Evolutionary conservation across 2,113 vertebrate genomes (phyloP), one percentile per base, ranked within the genome.

Genomic region (Xiphophorus couchianus): DNA sequence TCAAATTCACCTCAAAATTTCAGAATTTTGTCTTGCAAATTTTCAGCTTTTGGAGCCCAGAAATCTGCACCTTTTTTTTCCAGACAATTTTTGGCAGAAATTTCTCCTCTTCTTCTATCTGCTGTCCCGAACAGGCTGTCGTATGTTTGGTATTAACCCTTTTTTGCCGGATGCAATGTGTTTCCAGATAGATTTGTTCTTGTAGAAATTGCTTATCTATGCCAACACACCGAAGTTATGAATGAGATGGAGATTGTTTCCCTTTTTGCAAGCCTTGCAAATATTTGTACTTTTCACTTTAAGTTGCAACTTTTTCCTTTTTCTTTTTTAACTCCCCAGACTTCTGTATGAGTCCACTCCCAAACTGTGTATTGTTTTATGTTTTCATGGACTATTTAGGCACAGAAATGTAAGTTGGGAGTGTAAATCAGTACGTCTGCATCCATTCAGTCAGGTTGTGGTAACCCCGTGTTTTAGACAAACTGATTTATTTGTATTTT

Each of bases 61-160:
- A 37, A 37, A 37, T 37, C 35, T 37, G 10, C 35, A 37, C 35
- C 35, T 37, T 37, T 37, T 35, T 11, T 37, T 37, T 9, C 35
- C 35, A 37, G 35, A 37, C 35, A 37, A 37, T 37, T 37, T 37
- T 11, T 37, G 35, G 35, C 10, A 37, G 35, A 37, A 11, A 37
- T 37, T 12, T 37, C 35, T 37, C 35, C 35, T 37, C 12, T 37
- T 37, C 35, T 37, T 37, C 10, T 37, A 12, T 11, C 35, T 37
- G 35, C 35, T 37, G 35, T 11, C 10, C 35, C 2, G 10, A 37
- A 37, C 10, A 37, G 2, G 35, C 35, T 37, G 35, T 37, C 35
- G 10, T 37, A 37, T 37, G 35, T 82, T 74, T 66, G 31, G 69
- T 62, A 51, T 77, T 61, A 44, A 68, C 84, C 74, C 70, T 76